phyloP scores from a whole-genome alignment of 2,888 invertebrate species.

The Aleiodes leptofemur region DNA sequence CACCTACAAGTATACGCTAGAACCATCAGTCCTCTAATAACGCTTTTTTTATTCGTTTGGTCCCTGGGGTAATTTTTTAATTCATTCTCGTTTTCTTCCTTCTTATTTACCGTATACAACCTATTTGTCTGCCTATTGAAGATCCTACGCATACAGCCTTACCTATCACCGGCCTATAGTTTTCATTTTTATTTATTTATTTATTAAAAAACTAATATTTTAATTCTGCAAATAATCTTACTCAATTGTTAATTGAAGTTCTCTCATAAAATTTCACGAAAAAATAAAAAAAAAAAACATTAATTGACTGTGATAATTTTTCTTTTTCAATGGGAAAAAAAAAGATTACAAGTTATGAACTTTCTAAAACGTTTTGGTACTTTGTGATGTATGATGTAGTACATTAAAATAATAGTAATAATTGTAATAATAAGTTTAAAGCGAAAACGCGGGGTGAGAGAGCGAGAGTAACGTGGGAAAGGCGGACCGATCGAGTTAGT shows the following conservation, averaged over 20 bases:
- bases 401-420: conserved; percentile 28
- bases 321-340: background rate
- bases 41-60: conserved; percentile 62
- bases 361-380: conserved; percentile 17
- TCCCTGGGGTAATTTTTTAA: conserved; percentile 68
- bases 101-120: conserved; percentile 49
- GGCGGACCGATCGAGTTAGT: conserved; percentile 52
- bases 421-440: conserved; percentile 29
- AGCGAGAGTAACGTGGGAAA: conserved; percentile 43
- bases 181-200: conserved; percentile 19
- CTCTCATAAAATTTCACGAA: conserved; percentile 51
- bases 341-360: background rate
- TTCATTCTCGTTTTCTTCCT: no score
- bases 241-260: conserved; percentile 38
- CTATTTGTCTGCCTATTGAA: conserved; percentile 46
- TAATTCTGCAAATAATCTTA: background rate
- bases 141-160: conserved; percentile 55
- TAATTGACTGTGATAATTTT: conserved; percentile 16
- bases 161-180: conserved; percentile 61
- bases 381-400: conserved; percentile 22
- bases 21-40: conserved; percentile 69
- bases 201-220: conserved; percentile 12
- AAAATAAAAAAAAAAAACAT: background rate
- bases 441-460: conserved; percentile 31
- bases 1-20: conserved; percentile 71